Conservation (phyloP, 2,113 vertebrate genomes). For the Stigmatopora nigra region DNA sequence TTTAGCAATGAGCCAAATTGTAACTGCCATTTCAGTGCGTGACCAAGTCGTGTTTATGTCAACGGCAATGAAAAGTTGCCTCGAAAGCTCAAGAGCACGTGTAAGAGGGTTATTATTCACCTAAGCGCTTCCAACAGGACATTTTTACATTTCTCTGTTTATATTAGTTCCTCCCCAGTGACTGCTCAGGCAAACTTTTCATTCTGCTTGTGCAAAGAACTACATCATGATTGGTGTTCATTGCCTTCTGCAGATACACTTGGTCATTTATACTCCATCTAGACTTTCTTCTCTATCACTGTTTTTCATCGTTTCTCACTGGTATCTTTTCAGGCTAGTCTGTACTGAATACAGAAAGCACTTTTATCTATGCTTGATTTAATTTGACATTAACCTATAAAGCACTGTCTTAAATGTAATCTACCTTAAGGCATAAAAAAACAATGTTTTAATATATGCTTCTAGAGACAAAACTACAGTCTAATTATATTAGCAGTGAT, state of each 20-base stretch:
- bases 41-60: constrained; percentile 11
- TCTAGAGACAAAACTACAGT: constrained; percentile 6
- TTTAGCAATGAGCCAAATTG: constrained; percentile 2
- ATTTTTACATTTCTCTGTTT: constrained; percentile 4
- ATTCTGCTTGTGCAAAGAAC: constrained; percentile 17
- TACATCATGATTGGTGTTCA: constrained; percentile 13
- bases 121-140: constrained; percentile 13
- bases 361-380: not conserved
- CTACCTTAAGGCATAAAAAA: constrained; percentile 18
- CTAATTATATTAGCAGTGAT: constrained; percentile 15
- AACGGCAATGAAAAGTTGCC: constrained; percentile 12
- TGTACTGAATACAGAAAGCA: not conserved
- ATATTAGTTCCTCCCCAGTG: constrained; percentile 21
- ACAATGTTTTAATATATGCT: constrained; percentile 26
- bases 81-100: constrained; percentile 16
- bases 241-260: constrained; percentile 10
- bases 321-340: not conserved
- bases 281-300: not conserved
- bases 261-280: not conserved
- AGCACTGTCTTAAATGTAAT: not conserved
- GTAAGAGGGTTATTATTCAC: constrained; percentile 23
- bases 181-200: constrained; percentile 32
- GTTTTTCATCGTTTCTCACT: not conserved
- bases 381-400: not conserved
- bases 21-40: constrained; percentile 47